Conservation (phyloP, 1,140 invertebrate genomes). For the Macrosteles quadrilineatus region DNA sequence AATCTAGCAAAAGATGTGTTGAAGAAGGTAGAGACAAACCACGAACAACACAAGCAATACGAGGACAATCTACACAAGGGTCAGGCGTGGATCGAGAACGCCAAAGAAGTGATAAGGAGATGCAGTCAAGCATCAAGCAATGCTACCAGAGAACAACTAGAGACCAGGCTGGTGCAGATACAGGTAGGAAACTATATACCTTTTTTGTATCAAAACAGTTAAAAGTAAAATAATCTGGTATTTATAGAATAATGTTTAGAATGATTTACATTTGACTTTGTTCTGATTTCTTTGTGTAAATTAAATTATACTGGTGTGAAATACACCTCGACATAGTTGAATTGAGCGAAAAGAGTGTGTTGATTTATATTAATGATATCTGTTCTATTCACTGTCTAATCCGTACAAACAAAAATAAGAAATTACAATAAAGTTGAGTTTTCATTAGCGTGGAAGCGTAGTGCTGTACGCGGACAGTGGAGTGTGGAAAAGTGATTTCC, state of each 20-base stretch:
- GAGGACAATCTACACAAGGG: conserved; percentile 76
- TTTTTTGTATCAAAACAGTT: not conserved
- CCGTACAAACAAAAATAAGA: too few relatives aligned
- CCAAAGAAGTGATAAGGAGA: conserved; percentile 77
- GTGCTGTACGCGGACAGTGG: too few relatives aligned
- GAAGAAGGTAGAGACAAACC: conserved; percentile 89
- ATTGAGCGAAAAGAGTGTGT: too few relatives aligned
- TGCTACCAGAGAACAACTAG: conserved; percentile 77
- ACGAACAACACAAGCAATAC: conserved; percentile 85
- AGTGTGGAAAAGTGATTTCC: too few relatives aligned
- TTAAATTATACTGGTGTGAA: too few relatives aligned
- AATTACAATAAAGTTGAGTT: too few relatives aligned
- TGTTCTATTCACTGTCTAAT: too few relatives aligned
- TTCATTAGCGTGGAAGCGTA: too few relatives aligned
- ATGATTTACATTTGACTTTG: not conserved
- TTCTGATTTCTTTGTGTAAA: too few relatives aligned
- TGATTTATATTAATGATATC: too few relatives aligned
- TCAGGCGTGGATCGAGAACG: conserved; percentile 86
- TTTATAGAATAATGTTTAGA: not conserved
- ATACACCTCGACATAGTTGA: too few relatives aligned
- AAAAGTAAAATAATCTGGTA: not conserved
- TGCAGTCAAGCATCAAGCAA: conserved; percentile 74
- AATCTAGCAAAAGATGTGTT: conserved; percentile 91
- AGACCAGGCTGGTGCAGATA: conserved; percentile 72
- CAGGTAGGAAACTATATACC: conserved; percentile 48